Evolutionary conservation across 37 sponge, comb jelly and placozoan genomes (phyloP).

Genomic region (Eunapius fragilis): DNA sequence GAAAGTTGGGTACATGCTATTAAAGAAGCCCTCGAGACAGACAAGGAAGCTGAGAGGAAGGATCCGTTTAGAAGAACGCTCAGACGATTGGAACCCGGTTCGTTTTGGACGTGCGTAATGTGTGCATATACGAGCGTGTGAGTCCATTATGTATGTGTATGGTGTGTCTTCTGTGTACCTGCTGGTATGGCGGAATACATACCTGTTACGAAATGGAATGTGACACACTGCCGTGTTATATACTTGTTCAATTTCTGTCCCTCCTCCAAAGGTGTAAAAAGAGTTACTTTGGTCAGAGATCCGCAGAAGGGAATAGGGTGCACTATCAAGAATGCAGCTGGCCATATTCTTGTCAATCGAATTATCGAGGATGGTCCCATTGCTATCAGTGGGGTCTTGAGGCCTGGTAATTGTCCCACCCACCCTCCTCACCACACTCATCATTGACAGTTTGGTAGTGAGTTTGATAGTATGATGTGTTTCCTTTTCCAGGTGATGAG

Average conservation of each 20-base stretch:
- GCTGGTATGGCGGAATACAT: too few relatives aligned
- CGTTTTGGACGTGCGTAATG: too few relatives aligned
- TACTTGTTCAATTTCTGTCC: not conserved
- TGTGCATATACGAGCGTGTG: too few relatives aligned
- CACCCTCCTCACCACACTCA: not conserved
- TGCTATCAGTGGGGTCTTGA: constrained; percentile 70
- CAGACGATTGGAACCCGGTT: constrained; percentile 42
- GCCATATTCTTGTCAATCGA: constrained; percentile 66
- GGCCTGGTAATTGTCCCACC: constrained; percentile 55
- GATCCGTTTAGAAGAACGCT: constrained; percentile 63
- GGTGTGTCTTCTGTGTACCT: not conserved
- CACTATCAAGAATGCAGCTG: constrained; percentile 82
- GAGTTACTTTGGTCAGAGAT: constrained; percentile 74
- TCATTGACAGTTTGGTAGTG: too few relatives aligned
- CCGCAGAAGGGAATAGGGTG: constrained; percentile 79
- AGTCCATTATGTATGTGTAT: not conserved
- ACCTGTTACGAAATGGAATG: too few relatives aligned
- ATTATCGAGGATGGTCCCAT: constrained; percentile 81
- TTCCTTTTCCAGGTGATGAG: constrained; percentile 60
- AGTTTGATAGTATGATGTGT: not conserved
- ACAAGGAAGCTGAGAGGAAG: constrained; percentile 60
- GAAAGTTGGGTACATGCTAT: constrained; percentile 60
- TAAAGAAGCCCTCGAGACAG: constrained; percentile 42
- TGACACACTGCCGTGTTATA: too few relatives aligned
- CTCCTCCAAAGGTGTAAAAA: constrained; percentile 61